Evolutionary conservation across 1,140 invertebrate genomes (phyloP).

Genomic region (Cecropterus lyciades): DNA sequence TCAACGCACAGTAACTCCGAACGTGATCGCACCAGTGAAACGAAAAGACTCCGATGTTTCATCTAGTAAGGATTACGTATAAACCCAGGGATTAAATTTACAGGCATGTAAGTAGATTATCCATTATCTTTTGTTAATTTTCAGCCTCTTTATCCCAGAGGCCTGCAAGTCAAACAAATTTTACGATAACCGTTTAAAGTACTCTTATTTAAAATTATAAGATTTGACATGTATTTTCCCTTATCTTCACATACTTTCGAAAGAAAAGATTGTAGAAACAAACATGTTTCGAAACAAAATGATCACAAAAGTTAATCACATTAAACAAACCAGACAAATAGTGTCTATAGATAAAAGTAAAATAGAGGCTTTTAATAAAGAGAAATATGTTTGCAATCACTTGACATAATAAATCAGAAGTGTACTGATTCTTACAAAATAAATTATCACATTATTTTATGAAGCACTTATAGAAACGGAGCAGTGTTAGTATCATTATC

Average conservation of each 20-base stretch:
- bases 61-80: conserved; percentile 75
- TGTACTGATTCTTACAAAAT: background rate
- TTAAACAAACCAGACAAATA: too few relatives aligned
- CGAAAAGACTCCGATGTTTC: conserved; percentile 59
- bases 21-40: conserved; percentile 73
- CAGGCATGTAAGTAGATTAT: conserved; percentile 51
- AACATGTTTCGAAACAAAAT: too few relatives aligned
- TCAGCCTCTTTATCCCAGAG: too few relatives aligned
- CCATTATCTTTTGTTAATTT: conserved; percentile 9
- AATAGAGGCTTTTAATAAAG: too few relatives aligned
- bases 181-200: too few relatives aligned
- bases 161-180: too few relatives aligned
- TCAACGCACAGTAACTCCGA: conserved; percentile 28
- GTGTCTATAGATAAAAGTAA: too few relatives aligned
- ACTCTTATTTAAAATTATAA: too few relatives aligned
- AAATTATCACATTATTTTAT: conserved; percentile 14
- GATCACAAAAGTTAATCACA: too few relatives aligned
- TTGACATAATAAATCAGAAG: conserved; percentile 8
- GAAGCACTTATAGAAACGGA: conserved; percentile 16
- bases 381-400: background rate
- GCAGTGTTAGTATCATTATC: conserved; percentile 47
- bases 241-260: too few relatives aligned
- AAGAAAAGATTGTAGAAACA: too few relatives aligned
- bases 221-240: too few relatives aligned
- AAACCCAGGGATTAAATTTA: conserved; percentile 52